Conservation (phyloP, 2,797 vertebrate species). For the Muscicapa comitata region DNA sequence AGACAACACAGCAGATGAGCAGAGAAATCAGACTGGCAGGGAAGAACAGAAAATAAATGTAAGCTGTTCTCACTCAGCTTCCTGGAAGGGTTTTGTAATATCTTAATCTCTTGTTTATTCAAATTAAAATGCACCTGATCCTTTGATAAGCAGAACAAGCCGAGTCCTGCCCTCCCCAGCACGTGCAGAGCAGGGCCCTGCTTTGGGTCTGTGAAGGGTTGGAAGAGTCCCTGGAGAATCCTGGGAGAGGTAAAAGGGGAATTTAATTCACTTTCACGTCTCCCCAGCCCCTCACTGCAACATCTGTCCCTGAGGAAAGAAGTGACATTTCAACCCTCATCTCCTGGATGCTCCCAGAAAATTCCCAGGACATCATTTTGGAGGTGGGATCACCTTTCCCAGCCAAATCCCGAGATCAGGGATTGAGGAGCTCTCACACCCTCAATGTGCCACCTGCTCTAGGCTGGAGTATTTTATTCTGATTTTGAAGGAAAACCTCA, state of each 20-base stretch:
- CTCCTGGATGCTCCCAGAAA: fast-evolving
- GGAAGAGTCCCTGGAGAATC: background rate
- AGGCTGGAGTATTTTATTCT: background rate
- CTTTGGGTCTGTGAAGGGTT: fast-evolving
- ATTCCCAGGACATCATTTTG: background rate
- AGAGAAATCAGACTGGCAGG: background rate
- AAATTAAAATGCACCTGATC: background rate
- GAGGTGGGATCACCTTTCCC: background rate
- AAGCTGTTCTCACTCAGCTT: fast-evolving
- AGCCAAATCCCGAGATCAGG: background rate
- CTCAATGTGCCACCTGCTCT: background rate
- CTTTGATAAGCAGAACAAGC: background rate
- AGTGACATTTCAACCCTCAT: fast-evolving
- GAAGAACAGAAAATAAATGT: background rate
- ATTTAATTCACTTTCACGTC: background rate
- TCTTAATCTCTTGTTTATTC: background rate
- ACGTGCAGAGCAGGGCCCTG: background rate
- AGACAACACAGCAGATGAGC: background rate
- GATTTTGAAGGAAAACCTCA: background rate
- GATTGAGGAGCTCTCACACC: fast-evolving
- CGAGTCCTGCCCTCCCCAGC: background rate
- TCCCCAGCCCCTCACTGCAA: background rate
- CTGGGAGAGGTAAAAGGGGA: fast-evolving
- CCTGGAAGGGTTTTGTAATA: background rate
- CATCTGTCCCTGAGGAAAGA: background rate